Conservation (phyloP, 2,797 vertebrate species). For the Cygnus olor region DNA sequence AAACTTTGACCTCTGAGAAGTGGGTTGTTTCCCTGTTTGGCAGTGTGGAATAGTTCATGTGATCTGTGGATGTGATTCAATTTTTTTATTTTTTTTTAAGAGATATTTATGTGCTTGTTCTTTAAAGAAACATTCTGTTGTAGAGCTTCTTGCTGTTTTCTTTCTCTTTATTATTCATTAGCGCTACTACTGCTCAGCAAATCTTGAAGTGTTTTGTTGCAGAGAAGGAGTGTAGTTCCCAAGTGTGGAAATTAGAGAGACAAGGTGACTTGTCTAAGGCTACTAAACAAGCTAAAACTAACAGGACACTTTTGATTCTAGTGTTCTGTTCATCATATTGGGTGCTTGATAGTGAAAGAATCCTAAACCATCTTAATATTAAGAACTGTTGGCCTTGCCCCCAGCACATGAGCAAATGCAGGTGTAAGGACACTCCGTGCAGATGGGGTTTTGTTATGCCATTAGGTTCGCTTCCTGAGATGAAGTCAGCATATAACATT, state of each 20-base stretch:
- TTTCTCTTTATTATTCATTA: background rate
- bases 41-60: background rate
- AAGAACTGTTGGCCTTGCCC: background rate
- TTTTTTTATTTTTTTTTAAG: background rate
- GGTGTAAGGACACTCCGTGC: fast-evolving
- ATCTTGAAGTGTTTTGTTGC: background rate
- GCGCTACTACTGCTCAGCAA: background rate
- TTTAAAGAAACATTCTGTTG: background rate
- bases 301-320: background rate
- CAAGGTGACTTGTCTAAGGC: background rate
- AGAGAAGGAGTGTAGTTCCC: background rate
- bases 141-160: background rate
- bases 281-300: background rate
- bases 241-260: background rate
- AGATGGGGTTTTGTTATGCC: background rate
- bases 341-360: background rate
- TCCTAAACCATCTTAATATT: background rate
- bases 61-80: background rate
- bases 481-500: background rate
- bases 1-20: background rate
- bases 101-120: background rate
- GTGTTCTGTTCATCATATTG: background rate
- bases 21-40: background rate
- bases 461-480: background rate
- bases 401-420: background rate